These are phyloP conservation scores for Eriosoma lanigerum DNA, from an alignment of 1,140 invertebrate genomes.

Conservation along the genomic window DNA sequence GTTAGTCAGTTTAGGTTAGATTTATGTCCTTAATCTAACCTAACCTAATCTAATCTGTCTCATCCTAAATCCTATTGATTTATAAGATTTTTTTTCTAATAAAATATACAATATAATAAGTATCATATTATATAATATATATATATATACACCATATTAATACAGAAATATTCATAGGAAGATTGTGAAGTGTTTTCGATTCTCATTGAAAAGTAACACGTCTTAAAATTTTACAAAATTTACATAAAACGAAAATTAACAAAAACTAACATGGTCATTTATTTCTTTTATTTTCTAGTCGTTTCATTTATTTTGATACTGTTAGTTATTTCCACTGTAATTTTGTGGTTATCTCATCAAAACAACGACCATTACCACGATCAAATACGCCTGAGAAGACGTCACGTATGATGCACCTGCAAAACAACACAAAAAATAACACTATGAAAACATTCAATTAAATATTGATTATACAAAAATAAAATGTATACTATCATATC, in stretches of 20 bases:
- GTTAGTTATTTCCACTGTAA: background rate
- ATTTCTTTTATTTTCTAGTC: no score
- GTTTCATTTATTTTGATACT: no score
- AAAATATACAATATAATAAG: background rate
- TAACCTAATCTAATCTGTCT: no score
- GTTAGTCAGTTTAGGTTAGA: no score
- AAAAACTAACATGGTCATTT: background rate
- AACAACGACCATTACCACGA: background rate
- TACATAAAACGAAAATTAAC: slow-evolving; percentile 31
- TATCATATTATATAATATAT: background rate
- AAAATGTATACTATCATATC: no score
- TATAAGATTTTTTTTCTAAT: background rate
- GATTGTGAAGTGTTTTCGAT: background rate
- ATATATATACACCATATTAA: background rate
- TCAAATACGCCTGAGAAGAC: background rate
- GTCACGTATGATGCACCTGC: background rate
- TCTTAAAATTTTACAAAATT: slow-evolving; percentile 36
- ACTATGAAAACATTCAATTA: no score
- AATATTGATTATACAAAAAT: no score
- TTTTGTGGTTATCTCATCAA: slow-evolving; percentile 19
- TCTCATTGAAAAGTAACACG: background rate
- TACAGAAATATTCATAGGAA: slow-evolving; percentile 8
- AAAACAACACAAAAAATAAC: slow-evolving; percentile 3
- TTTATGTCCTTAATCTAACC: no score
- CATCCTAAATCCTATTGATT: no score